phyloP scores from a whole-genome alignment of 2,113 vertebrate genomes.

The Atherinomorus stipes region DNA sequence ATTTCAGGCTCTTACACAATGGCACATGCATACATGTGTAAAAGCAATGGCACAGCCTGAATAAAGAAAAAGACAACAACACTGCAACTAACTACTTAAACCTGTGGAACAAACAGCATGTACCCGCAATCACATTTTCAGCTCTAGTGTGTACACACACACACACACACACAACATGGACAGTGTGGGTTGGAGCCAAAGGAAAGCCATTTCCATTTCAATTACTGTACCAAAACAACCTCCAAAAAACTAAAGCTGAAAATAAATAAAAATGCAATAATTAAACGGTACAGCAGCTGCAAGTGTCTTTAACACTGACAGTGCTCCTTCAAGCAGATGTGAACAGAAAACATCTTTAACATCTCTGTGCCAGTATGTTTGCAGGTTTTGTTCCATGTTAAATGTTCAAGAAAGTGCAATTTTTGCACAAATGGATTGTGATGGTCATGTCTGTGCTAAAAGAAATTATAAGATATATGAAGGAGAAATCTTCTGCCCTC shows the following conservation, averaged over 20 bases:
- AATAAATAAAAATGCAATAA: too few species aligned
- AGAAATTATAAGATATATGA: conserved; percentile 44
- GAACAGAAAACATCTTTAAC: neutral
- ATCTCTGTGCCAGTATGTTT: conserved; percentile 5
- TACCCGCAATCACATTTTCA: neutral
- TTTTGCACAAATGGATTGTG: conserved; percentile 30
- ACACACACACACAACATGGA: neutral
- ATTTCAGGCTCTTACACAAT: neutral
- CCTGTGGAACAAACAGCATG: neutral
- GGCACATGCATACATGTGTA: neutral
- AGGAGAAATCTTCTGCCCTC: conserved; percentile 19
- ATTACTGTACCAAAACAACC: too few species aligned
- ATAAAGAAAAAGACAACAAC: neutral
- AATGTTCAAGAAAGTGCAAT: neutral
- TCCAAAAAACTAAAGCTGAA: too few species aligned
- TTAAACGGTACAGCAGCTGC: neutral
- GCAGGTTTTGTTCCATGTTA: neutral
- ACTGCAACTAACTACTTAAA: neutral
- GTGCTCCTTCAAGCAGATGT: neutral
- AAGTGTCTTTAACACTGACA: conserved; percentile 5
- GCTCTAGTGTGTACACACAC: neutral
- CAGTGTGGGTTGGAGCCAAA: neutral
- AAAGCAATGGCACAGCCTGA: neutral
- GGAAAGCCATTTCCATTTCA: neutral
- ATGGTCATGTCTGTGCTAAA: conserved; percentile 36